These are phyloP conservation scores for Eristalis arbustorum DNA, from an alignment of 2,888 invertebrate genomes.

Conservation along the genomic window DNA sequence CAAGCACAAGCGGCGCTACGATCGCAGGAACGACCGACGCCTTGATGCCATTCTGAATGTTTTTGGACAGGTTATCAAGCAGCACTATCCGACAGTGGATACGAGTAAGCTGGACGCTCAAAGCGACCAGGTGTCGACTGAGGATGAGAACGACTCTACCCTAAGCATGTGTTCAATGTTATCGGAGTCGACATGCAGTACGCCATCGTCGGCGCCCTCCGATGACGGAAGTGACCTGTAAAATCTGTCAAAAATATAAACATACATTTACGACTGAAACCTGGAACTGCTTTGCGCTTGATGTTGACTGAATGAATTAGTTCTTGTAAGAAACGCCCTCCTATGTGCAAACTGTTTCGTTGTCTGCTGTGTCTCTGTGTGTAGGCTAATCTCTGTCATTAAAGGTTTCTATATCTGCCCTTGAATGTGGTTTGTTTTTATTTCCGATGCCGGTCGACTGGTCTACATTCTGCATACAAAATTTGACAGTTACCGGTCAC, in stretches of 20 bases:
- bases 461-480: too few relatives aligned
- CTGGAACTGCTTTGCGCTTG: slow-evolving; percentile 1
- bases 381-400: slow-evolving; percentile 18
- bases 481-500: too few relatives aligned
- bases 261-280: slow-evolving; percentile 41
- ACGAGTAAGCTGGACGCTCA: slow-evolving; percentile 70
- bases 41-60: slow-evolving; percentile 74
- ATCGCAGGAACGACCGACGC: slow-evolving; percentile 76
- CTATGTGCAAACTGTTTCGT: slow-evolving; percentile 38
- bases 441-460: not conserved
- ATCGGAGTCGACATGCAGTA: slow-evolving; percentile 35
- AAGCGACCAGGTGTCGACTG: slow-evolving; percentile 41
- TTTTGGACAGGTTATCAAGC: slow-evolving; percentile 74
- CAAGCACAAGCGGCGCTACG: slow-evolving; percentile 76
- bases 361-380: slow-evolving; percentile 27
- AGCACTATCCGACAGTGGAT: slow-evolving; percentile 74
- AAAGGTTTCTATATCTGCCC: slow-evolving; percentile 38
- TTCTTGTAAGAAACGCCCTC: slow-evolving; percentile 16
- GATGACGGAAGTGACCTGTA: slow-evolving; percentile 38
- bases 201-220: slow-evolving; percentile 16
- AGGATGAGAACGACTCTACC: slow-evolving; percentile 36
- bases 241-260: not conserved
- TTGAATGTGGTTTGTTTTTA: not conserved
- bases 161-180: slow-evolving; percentile 26
- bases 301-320: not conserved